These are phyloP conservation scores for Drosophila silvestris DNA, from an alignment of 2,888 invertebrate species.

Conservation along the genomic window DNA sequence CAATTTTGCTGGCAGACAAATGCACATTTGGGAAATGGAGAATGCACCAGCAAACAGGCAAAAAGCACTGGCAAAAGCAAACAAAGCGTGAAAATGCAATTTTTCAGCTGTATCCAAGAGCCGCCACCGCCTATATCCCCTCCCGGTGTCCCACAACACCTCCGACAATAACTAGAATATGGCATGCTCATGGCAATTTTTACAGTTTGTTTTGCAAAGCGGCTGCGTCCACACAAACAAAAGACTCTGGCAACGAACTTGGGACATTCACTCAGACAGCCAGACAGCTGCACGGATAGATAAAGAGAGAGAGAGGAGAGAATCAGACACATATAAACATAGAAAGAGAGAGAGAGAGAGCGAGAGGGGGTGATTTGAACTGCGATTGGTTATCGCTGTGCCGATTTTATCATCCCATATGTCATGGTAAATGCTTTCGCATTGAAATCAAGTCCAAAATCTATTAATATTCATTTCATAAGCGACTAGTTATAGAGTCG, in stretches of 20 bases:
- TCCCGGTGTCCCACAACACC: background rate
- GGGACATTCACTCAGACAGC: slow-evolving; percentile 45
- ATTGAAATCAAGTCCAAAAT: background rate
- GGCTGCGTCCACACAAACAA: slow-evolving; percentile 57
- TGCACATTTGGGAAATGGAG: slow-evolving; percentile 52
- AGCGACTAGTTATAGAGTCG: background rate
- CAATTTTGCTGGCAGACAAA: slow-evolving; percentile 61
- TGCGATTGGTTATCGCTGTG: slow-evolving; percentile 34
- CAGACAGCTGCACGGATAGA: slow-evolving; percentile 1
- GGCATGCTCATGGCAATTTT: slow-evolving; percentile 70
- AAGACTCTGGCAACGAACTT: slow-evolving; percentile 81
- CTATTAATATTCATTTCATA: background rate
- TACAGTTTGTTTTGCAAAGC: slow-evolving; percentile 81
- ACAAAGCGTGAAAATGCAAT: slow-evolving; percentile 83
- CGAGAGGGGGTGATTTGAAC: slow-evolving; percentile 6
- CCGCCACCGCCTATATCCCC: background rate
- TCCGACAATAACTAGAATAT: slow-evolving; percentile 51
- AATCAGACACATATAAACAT: background rate
- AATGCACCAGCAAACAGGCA: slow-evolving; percentile 10
- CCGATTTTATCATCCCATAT: background rate
- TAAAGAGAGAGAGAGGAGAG: slow-evolving; percentile 18
- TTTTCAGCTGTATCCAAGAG: slow-evolving; percentile 51
- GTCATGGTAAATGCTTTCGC: background rate
- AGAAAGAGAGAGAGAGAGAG: background rate
- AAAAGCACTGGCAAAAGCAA: slow-evolving; percentile 32